A percentile compares a stretch with the other conserved stretches of the same genome.
Evolutionary conservation across 2,888 invertebrate species (phyloP).

Genomic region (Argyra leucocephala): DNA sequence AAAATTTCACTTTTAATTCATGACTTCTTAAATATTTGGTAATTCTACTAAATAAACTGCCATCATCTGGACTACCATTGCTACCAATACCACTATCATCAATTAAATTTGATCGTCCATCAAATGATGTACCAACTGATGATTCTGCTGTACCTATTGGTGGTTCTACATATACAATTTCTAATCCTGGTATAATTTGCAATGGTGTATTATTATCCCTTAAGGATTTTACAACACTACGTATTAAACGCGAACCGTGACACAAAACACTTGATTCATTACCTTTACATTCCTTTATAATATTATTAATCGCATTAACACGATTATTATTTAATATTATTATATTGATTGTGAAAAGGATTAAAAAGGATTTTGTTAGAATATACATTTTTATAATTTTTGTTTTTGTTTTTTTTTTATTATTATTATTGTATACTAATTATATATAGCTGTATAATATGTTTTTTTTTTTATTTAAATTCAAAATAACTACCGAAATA

Average conservation of each 20-base stretch:
- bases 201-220: conserved; percentile 37
- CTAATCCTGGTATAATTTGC: conserved; percentile 37
- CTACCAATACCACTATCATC: conserved; percentile 44
- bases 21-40: conserved; percentile 61
- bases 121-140: conserved; percentile 23
- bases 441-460: background rate
- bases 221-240: conserved; percentile 48
- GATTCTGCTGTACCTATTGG: conserved; percentile 44
- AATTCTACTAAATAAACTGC: conserved; percentile 45
- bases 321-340: background rate
- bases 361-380: background rate
- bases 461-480: background rate
- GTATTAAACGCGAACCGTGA: conserved; percentile 46
- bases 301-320: background rate
- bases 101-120: conserved; percentile 36
- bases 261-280: conserved; percentile 36
- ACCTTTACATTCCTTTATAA: background rate
- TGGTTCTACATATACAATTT: conserved; percentile 33
- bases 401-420: background rate
- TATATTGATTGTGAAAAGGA: background rate
- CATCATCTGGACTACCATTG: background rate
- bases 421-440: background rate
- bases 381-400: background rate
- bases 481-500: background rate
- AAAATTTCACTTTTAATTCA: conserved; percentile 61